Conservation (phyloP, 2,797 vertebrate genomes). For the Scarus forsteni region DNA sequence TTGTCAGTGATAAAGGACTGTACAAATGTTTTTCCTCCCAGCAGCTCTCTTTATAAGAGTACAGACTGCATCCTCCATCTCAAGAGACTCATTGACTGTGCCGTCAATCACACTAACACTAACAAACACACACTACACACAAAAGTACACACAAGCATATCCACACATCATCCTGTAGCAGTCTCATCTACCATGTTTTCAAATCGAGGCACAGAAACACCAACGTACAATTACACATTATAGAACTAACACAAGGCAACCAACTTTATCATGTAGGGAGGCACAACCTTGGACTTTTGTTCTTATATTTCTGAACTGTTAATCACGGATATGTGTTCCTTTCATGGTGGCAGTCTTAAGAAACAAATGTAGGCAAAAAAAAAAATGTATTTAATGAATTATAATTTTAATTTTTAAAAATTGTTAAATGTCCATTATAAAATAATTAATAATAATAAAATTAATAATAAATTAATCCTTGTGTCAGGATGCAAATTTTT, state of each 20-base stretch:
- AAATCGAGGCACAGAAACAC: background rate
- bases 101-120: slow-evolving; percentile 35
- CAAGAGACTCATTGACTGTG: slow-evolving; percentile 45
- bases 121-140: background rate
- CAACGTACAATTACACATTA: background rate
- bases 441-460: no score
- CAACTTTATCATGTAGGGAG: no score
- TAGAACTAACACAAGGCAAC: background rate
- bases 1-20: slow-evolving; percentile 4
- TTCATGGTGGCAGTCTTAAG: no score
- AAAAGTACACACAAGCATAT: background rate
- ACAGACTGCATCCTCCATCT: slow-evolving; percentile 38
- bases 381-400: no score
- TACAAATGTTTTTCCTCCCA: slow-evolving; percentile 25
- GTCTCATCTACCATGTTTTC: background rate
- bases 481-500: no score
- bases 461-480: no score
- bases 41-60: slow-evolving; percentile 51
- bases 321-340: no score
- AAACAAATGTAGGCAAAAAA: no score
- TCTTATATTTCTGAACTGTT: no score
- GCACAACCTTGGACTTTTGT: no score
- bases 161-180: slow-evolving; percentile 2
- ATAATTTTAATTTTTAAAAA: no score
- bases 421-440: no score